Conservation (phyloP, 2,797 vertebrate genomes). For the Ficedula albicollis region DNA sequence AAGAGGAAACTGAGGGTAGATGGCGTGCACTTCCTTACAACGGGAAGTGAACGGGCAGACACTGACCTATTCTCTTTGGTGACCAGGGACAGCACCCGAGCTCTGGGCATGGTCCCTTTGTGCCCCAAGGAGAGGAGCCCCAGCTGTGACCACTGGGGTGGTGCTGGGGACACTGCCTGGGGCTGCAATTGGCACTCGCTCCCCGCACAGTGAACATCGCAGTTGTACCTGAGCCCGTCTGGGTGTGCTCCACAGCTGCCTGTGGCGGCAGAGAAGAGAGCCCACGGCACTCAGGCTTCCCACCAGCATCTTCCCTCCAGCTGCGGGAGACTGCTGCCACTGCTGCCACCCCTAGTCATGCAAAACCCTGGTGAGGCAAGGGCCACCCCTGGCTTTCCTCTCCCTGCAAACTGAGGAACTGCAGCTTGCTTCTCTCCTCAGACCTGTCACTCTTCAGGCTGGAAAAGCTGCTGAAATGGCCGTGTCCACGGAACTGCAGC, state of each 20-base stretch:
- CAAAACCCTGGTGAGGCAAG: not conserved
- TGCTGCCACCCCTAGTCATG: not conserved
- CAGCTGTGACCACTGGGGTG: not conserved
- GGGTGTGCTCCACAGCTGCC: not conserved
- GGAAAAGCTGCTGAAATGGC: not conserved
- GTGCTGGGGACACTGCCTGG: not conserved
- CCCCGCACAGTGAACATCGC: fast-evolving
- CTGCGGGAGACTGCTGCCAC: not conserved
- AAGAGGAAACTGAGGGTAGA: not conserved
- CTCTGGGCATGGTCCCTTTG: too few relatives aligned
- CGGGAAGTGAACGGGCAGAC: not conserved
- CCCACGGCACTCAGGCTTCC: fast-evolving
- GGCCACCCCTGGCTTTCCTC: not conserved
- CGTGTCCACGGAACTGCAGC: too few relatives aligned
- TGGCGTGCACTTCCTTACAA: not conserved
- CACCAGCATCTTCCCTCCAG: not conserved
- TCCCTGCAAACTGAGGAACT: not conserved
- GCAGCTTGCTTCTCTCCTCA: not conserved
- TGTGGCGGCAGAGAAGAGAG: fast-evolving
- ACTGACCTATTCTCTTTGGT: not conserved
- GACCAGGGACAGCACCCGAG: not conserved
- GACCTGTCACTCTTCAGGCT: not conserved
- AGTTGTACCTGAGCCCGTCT: not conserved
- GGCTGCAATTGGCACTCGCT: not conserved
- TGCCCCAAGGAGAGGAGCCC: fast-evolving